These are phyloP conservation scores for Mimumesa dahlbomi DNA, from an alignment of 2,888 invertebrate genomes.

Conservation along the genomic window DNA sequence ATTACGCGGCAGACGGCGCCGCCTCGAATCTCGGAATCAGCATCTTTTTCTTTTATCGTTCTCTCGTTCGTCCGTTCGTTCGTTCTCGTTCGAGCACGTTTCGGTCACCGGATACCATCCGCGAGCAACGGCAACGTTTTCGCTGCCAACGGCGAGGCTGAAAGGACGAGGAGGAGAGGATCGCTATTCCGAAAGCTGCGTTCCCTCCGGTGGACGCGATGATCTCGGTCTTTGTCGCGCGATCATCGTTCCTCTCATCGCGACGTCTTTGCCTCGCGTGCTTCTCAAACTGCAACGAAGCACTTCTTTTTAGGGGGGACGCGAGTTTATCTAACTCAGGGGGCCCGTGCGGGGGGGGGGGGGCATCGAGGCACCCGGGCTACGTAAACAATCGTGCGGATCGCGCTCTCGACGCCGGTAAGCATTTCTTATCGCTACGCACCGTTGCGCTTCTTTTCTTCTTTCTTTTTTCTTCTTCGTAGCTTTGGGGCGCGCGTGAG, in stretches of 20 bases:
- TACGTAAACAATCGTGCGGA: conserved; percentile 24
- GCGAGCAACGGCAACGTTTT: conserved; percentile 27
- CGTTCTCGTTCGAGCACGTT: conserved; percentile 47
- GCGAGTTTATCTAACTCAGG: conserved; percentile 24
- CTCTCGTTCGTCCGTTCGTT: conserved; percentile 24
- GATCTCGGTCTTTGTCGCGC: background rate
- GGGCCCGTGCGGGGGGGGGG: too few species aligned
- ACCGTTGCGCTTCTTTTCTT: conserved; percentile 3
- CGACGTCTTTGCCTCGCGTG: background rate
- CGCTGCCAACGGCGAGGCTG: conserved; percentile 29
- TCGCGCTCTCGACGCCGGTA: conserved; percentile 20
- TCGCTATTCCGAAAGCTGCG: too few species aligned
- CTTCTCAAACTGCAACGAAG: background rate
- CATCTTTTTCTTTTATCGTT: conserved; percentile 51
- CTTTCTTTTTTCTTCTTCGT: background rate
- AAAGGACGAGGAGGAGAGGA: background rate
- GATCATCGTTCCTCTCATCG: background rate
- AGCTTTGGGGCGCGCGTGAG: conserved; percentile 24
- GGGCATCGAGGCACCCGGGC: conserved; percentile 10
- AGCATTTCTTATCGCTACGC: conserved; percentile 46
- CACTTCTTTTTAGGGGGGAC: background rate
- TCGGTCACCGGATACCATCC: conserved; percentile 53
- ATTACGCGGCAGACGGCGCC: conserved; percentile 54
- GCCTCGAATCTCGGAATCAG: conserved; percentile 55
- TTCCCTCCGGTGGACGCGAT: background rate